Evolutionary conservation across 2,797 vertebrate species (phyloP).

Genomic region (Eurystomus glaucurus): DNA sequence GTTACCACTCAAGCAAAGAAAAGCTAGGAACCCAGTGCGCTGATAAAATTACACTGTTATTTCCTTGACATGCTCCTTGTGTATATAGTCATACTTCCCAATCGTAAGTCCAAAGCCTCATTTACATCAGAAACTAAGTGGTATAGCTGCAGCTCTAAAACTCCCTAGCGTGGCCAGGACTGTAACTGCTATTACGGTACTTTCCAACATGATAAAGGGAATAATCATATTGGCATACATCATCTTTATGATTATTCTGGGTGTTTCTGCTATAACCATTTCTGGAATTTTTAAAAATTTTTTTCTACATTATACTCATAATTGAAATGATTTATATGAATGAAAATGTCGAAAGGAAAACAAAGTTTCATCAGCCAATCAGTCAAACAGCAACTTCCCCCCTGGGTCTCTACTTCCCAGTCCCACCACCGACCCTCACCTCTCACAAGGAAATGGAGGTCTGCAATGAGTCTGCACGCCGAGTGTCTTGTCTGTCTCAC

Average conservation of each 20-base stretch:
- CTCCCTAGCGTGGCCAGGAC: neutral
- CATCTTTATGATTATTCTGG: conserved; percentile 15
- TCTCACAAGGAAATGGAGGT: neutral
- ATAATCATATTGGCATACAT: neutral
- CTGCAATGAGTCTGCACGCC: accelerated
- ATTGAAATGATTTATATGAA: neutral
- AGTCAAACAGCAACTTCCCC: neutral
- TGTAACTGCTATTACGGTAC: conserved; percentile 13
- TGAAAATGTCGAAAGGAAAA: conserved; percentile 5
- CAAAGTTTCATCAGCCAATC: neutral
- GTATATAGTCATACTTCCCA: neutral
- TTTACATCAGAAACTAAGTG: conserved; percentile 4
- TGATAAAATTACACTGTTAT: neutral
- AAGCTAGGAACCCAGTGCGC: neutral
- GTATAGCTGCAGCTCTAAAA: neutral
- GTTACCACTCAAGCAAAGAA: neutral
- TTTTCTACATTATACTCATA: neutral
- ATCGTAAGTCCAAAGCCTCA: neutral
- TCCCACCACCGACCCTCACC: neutral
- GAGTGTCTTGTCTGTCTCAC: accelerated
- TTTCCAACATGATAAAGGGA: conserved; percentile 23
- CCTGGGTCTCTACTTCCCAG: neutral
- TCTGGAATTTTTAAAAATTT: neutral
- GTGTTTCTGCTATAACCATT: neutral
- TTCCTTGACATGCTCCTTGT: neutral